These are phyloP conservation scores for human DNA, from an alignment of 2,113 vertebrate genomes.

Conservation along the genomic window DNA sequence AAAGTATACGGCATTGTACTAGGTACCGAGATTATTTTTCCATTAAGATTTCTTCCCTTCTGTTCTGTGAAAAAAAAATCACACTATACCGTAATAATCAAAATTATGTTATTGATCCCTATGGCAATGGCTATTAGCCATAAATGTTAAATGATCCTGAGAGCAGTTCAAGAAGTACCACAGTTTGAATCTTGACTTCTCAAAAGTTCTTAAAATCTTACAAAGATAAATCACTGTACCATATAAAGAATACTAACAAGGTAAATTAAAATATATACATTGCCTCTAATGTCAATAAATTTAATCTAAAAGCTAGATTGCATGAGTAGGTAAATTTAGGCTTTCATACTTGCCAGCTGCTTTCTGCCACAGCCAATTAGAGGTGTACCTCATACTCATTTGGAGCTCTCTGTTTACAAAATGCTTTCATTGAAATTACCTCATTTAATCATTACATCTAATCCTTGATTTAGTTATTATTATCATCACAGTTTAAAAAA, in stretches of 20 bases:
- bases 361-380: neutral
- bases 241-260: neutral
- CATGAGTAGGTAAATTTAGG: slow-evolving; percentile 36
- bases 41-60: slow-evolving; percentile 18
- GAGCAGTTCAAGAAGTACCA: neutral
- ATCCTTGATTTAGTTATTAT: neutral
- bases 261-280: slow-evolving; percentile 42
- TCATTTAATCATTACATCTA: neutral
- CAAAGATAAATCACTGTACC: slow-evolving; percentile 35
- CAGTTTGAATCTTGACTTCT: neutral
- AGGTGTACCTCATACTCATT: neutral
- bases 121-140: neutral
- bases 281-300: neutral
- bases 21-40: neutral
- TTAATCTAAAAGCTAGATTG: slow-evolving; percentile 26
- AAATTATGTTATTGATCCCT: neutral
- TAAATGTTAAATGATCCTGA: neutral
- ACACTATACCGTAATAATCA: neutral
- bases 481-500: neutral
- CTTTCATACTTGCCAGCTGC: neutral
- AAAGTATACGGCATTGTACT: neutral
- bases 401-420: slow-evolving; percentile 42
- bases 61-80: neutral
- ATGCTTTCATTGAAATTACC: neutral
- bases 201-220: neutral